Percentiles rank a stretch among this genome's conserved stretches.
These are phyloP conservation scores for Netelia fuscicornis DNA, from an alignment of 2,888 invertebrate species.

Conservation along the genomic window DNA sequence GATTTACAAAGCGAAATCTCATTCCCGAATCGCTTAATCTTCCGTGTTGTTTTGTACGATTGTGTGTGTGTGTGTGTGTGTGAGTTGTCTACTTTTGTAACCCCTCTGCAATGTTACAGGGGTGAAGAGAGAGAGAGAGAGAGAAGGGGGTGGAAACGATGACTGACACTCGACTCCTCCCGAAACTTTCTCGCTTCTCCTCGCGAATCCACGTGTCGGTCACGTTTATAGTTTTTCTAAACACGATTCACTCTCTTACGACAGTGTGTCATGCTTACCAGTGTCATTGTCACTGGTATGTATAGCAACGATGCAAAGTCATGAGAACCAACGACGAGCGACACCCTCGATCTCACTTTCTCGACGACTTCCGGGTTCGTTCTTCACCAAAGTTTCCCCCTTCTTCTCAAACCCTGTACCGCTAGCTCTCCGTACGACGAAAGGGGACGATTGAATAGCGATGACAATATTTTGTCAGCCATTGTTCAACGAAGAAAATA, in stretches of 20 bases:
- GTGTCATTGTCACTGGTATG: conserved; percentile 61
- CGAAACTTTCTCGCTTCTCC: conserved; percentile 41
- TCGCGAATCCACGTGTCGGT: conserved; percentile 64
- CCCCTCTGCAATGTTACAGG: conserved; percentile 14
- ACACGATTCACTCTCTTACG: conserved; percentile 16
- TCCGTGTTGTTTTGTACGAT: conserved; percentile 57
- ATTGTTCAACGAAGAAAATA: background rate
- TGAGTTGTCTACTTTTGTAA: conserved; percentile 9
- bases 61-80: conserved; percentile 15
- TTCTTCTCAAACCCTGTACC: background rate
- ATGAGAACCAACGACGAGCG: conserved; percentile 58
- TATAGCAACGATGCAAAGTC: conserved; percentile 29
- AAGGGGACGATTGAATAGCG: conserved; percentile 23
- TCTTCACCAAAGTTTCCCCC: conserved; percentile 1
- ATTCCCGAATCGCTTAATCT: conserved; percentile 67
- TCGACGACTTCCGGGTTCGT: conserved; percentile 55
- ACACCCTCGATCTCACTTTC: background rate
- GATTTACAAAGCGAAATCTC: conserved; percentile 63
- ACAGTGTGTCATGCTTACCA: conserved; percentile 45
- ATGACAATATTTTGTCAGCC: conserved; percentile 56
- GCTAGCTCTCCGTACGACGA: background rate
- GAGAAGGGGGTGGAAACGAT: conserved; percentile 27
- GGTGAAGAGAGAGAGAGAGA: conserved; percentile 36
- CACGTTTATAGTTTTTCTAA: conserved; percentile 49
- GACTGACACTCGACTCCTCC: conserved; percentile 65